Base-by-base conservation (phyloP, 1,140 invertebrate genomes). In the Plectrocnemia conspersa region DNA sequence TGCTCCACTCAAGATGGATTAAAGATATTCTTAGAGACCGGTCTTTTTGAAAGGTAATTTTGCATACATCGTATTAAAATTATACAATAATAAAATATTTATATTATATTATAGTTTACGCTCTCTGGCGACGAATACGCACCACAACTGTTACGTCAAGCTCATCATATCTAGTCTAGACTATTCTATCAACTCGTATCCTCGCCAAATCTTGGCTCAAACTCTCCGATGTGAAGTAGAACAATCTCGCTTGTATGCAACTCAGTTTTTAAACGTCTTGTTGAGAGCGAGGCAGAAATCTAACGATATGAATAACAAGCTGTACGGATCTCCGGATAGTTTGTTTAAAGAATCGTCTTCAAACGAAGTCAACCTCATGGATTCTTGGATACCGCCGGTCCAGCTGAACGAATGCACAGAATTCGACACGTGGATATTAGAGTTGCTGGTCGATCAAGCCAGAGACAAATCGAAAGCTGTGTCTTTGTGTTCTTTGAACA, bases 131-230 rank as follows among this genome's bases (percentile, higher is more conserved):
- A 80, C 83, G n/a, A 79, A 81, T 9, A 89, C 89, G 1, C 86
- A 86, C 63, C 89, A 94, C 67, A 90, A 93, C 61, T 89, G 89
- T 64, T 97, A 97, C 67, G 84, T 94, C 0, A 97, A 97, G 69
- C 74, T 98, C 19, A 88, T 93, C 44, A 80, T 94, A 16, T 93
- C 93, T 0, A 87, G 86, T 61, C 72, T 97, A 46, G 90, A 95
- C 71, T 98, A 96, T 65, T 81, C 82, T 0, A 69, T 79, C 33
- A 82, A 88, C 62, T 82, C 82, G 1, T 77, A 80, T 58, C 79
- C 85, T 10, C 79, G 89, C 52, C 83, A 86, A 52, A 83, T 92
- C 54, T 75, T 91, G 52, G 77, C 80, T 21, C 81, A 84, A 55
- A 84, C 88, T 1, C 66, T 89, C 6, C 72, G 68, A 18, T 82